Evolutionary conservation across 2,888 invertebrate genomes (phyloP), one percentile per base, ranked within the genome.

Genomic region (Patella caerulea): DNA sequence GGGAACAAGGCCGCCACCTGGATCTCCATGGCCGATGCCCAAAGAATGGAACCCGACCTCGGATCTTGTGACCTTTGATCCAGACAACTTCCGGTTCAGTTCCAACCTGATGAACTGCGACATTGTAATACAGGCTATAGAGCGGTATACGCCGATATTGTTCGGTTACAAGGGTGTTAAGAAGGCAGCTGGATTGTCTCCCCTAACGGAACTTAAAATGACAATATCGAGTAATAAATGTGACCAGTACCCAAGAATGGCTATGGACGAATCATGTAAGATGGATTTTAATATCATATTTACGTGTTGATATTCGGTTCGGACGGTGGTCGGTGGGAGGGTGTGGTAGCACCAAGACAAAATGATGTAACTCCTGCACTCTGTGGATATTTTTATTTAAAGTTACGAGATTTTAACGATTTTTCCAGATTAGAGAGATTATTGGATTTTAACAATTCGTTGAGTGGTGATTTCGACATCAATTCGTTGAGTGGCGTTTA

Each of bases 1-100:
- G 89, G 89, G 89, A 71, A 73, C 83, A 34, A 72, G 80, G n/a
- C 82, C 88, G 54, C 75, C 83, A 7, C 89, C 89, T 1, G 90
- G 90, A n/a, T 82, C 87, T 15, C 89, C 89, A 73, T 90, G 90
- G 90, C 90, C 90, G 5, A 72, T 85, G 73, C 90, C 90, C 9
- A 83, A 83, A 71, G 59, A 76, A 54, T 86, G 86, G 86, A 73
- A 77, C 7, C 71, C 79, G 9, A 79, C 80, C 1, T 24, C 77
- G 3, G 56, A 72, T 3, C 52, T 82, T 12, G 74, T 85, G 19
- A 85, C 85, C 14, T 17, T 89, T 19, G 80, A 88, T 73, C 83
- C 84, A 0, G 70, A 71, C 52, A 75, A 73, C 5, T 88, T 90
- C 72, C 73, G 79, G 53, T 79, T 90, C 53, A 74, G 75, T 9